Conservation (phyloP, 2,113 vertebrate genomes). For the Sylvietta virens region DNA sequence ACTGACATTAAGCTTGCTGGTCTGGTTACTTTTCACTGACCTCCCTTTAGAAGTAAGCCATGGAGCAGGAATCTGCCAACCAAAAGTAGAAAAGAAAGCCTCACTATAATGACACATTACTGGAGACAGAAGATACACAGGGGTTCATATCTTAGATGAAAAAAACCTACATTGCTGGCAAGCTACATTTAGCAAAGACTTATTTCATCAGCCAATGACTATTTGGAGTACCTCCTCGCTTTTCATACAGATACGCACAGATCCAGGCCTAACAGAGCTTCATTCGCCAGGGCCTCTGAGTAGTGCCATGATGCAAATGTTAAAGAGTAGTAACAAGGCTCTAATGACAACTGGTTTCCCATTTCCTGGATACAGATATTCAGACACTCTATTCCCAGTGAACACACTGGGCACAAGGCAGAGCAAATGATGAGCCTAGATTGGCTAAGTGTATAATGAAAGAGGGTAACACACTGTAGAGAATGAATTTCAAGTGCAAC, state of each 20-base stretch:
- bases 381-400: not conserved
- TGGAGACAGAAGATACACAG: not conserved
- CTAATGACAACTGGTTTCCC: not conserved
- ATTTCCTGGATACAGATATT: not conserved
- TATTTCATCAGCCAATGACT: not conserved
- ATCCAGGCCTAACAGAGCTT: not conserved
- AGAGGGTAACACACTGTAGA: not conserved
- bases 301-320: not conserved
- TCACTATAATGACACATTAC: not conserved
- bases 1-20: not conserved
- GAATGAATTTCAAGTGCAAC: not conserved
- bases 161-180: not conserved
- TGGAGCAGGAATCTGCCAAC: not conserved
- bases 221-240: not conserved
- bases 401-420: not conserved
- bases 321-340: not conserved
- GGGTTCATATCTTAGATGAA: not conserved
- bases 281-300: not conserved
- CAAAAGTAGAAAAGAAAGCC: not conserved
- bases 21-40: not conserved
- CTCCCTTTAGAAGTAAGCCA: not conserved
- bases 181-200: not conserved
- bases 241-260: not conserved
- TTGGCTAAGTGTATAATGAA: not conserved
- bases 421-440: not conserved